These are phyloP conservation scores for Coecobrya sp. DNA, from an alignment of 2,888 invertebrate species.

Conservation along the genomic window DNA sequence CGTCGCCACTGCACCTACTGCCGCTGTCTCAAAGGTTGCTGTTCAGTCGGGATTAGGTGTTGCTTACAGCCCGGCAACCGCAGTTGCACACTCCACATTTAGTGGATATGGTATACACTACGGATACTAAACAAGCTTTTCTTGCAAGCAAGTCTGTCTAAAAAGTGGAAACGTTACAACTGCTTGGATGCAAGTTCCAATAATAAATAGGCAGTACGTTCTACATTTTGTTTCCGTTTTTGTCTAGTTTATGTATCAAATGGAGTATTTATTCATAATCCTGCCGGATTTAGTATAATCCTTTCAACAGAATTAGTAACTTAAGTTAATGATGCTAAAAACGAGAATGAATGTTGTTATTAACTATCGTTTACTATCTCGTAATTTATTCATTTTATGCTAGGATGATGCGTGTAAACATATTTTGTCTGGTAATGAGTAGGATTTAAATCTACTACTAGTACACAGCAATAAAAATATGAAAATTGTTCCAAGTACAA, in stretches of 20 bases:
- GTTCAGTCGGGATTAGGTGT: constrained; percentile 61
- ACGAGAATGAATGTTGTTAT: constrained; percentile 52
- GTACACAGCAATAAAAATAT: background rate
- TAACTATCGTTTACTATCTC: constrained; percentile 52
- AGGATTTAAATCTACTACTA: background rate
- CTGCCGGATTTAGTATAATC: constrained; percentile 51
- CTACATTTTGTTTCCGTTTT: background rate
- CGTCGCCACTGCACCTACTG: background rate
- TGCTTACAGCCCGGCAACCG: constrained; percentile 81
- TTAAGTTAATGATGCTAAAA: constrained; percentile 64
- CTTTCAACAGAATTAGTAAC: constrained; percentile 57
- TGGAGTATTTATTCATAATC: constrained; percentile 28
- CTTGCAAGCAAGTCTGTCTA: background rate
- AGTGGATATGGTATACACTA: constrained; percentile 84
- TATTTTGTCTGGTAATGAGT: constrained; percentile 3
- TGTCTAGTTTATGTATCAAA: background rate
- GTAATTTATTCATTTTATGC: constrained; percentile 64
- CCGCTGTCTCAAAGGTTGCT: constrained; percentile 55
- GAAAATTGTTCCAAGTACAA: background rate
- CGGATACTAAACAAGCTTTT: constrained; percentile 80
- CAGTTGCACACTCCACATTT: constrained; percentile 81
- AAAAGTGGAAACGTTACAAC: background rate
- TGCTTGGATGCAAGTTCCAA: background rate
- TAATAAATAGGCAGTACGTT: background rate
- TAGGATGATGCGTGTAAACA: background rate